Percentiles rank a stretch among this genome's conserved stretches.
These are phyloP conservation scores for Spermophilus dauricus DNA, from an alignment of 2,113 vertebrate species.

Conservation along the genomic window DNA sequence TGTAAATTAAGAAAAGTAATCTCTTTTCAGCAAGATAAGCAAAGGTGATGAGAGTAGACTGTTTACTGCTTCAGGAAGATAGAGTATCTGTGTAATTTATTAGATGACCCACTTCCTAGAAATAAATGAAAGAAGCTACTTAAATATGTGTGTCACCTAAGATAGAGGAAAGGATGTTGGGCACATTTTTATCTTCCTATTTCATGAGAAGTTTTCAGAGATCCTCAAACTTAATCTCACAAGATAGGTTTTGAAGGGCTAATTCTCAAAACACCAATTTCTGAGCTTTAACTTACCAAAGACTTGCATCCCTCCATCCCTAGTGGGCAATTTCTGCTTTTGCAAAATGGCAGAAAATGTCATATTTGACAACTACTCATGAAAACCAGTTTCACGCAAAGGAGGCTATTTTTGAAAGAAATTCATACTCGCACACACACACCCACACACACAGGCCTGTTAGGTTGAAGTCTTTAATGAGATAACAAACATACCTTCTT, in stretches of 20 bases:
- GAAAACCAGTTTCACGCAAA: conserved; percentile 57
- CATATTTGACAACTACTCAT: conserved; percentile 54
- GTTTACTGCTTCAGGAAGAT: background rate
- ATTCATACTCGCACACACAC: background rate
- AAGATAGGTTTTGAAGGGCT: conserved; percentile 44
- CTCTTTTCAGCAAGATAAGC: background rate
- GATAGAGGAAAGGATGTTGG: background rate
- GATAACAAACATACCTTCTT: conserved; percentile 26
- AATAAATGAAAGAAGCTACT: conserved; percentile 34
- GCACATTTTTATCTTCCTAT: conserved; percentile 68
- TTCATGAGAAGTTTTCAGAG: conserved; percentile 21
- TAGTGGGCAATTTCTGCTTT: conserved; percentile 64
- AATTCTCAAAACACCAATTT: conserved; percentile 65
- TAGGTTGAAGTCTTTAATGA: background rate
- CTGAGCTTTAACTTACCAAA: conserved; percentile 50
- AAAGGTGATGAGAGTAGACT: background rate
- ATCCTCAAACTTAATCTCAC: conserved; percentile 12
- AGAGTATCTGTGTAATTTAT: background rate
- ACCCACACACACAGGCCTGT: background rate
- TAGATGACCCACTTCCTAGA: background rate
- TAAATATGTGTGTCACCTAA: background rate
- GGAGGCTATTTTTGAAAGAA: conserved; percentile 47
- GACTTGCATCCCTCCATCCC: conserved; percentile 25
- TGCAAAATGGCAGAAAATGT: conserved; percentile 71
- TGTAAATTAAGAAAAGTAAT: conserved; percentile 1